Evolutionary conservation across 2,888 invertebrate genomes (phyloP).

Genomic region (Geotrupes spiniger): DNA sequence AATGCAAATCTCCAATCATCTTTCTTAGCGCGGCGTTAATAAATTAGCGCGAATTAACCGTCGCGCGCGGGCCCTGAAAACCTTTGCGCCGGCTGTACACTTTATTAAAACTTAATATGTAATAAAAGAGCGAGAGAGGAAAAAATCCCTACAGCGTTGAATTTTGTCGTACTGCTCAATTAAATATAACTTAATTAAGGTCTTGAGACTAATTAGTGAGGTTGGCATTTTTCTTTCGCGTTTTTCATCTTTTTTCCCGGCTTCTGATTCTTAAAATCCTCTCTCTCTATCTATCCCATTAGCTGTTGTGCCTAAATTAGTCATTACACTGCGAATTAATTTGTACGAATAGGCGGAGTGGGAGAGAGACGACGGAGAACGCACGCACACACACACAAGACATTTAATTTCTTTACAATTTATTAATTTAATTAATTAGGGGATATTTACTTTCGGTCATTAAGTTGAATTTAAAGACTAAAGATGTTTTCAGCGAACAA

Average conservation of each 20-base stretch:
- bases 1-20: constrained; percentile 4
- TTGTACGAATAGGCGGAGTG: constrained; percentile 25
- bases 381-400: background rate
- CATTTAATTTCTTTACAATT: background rate
- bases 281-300: constrained; percentile 47
- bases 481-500: too few species aligned
- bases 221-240: constrained; percentile 24
- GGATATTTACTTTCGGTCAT: background rate
- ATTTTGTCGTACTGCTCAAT: constrained; percentile 52
- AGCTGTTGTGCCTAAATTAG: constrained; percentile 51
- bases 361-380: constrained; percentile 2
- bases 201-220: constrained; percentile 63
- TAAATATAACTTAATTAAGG: constrained; percentile 67
- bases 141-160: constrained; percentile 37
- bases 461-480: too few species aligned
- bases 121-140: constrained; percentile 27
- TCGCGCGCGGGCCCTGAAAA: background rate
- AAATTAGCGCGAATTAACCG: background rate
- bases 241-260: constrained; percentile 41
- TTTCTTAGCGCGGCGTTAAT: background rate
- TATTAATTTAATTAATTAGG: background rate
- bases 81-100: background rate
- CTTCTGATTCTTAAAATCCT: constrained; percentile 38
- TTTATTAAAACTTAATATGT: constrained; percentile 6
- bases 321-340: constrained; percentile 47